Evolutionary conservation across 1,140 invertebrate genomes (phyloP), one percentile per base, ranked within the genome.

Genomic region (Harpegnathos saltator): DNA sequence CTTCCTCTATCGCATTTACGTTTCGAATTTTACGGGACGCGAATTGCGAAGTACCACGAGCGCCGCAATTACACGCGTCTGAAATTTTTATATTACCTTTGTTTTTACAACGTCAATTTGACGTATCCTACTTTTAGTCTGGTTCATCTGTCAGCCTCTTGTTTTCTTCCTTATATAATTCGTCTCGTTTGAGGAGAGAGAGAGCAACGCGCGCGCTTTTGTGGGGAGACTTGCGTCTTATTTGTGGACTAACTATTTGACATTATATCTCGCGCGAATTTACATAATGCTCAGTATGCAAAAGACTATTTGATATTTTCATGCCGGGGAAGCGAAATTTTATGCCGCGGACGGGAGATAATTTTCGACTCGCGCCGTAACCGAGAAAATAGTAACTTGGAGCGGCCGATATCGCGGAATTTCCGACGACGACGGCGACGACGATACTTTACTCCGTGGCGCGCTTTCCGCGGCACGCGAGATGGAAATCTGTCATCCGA

Each of bases 281-380:
- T 80, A 63, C 75, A 80, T 71, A 80, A 80, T 80, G 65, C 24
- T 69, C 33, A 71, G 65, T 69, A 80, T 71, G 75, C 75, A 71
- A 71, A 69, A 48, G 69, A 71, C 65, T 80, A 69, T 80, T 80
- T 71, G 74, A 77, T 80, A 69, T 80, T 80, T 80, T 69, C 52
- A 58, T 38, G 65, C 52, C n/a, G 15, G 19, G 52, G 63, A 75
- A 75, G 72, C 58, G 74, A 80, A 80, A 80, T 80, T 80, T 80
- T 80, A 71, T 71, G 44, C 75, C 38, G 65, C 65, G 69, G 48
- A n/a, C 75, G 29, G 33, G 38, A 58, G 65, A 68, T 80, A 80
- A 80, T 69, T 78, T 58, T 44, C 38, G 66, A 80, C 54, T 71
- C 38, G 12, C 33, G 5, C 75, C 17, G 65, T 26, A 66, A 77